A percentile compares a stretch with the other conserved stretches of the same genome.
These are phyloP conservation scores for Brachionus angularis DNA, from an alignment of 1,140 invertebrate species.

Conservation along the genomic window DNA sequence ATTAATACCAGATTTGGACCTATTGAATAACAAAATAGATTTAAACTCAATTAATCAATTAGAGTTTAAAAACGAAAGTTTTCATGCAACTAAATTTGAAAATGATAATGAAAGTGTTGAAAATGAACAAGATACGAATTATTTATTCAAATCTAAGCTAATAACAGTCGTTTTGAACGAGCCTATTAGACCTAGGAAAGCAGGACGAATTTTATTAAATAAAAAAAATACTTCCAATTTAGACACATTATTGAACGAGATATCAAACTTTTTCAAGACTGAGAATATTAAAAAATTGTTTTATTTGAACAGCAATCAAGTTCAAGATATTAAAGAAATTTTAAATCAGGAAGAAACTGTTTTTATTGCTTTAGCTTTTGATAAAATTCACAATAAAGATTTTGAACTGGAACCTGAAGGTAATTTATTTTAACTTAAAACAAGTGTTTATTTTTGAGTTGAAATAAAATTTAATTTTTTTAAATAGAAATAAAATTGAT, in stretches of 20 bases:
- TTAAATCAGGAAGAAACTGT: slow-evolving; percentile 32
- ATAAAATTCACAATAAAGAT: slow-evolving; percentile 25
- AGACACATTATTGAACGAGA: slow-evolving; percentile 16
- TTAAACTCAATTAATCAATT: slow-evolving; percentile 10
- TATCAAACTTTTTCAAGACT: slow-evolving; percentile 13
- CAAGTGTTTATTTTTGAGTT: background rate
- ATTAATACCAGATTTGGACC: slow-evolving; percentile 18
- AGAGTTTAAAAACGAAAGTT: slow-evolving; percentile 2
- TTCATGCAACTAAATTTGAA: background rate
- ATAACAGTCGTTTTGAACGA: slow-evolving; percentile 1
- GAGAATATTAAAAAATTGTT: slow-evolving; percentile 22
- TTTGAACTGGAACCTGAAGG: slow-evolving; percentile 20
- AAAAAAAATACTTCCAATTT: slow-evolving; percentile 25
- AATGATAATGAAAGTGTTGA: slow-evolving; percentile 4
- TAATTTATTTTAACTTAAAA: background rate
- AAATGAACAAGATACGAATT: background rate
- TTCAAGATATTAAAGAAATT: background rate
- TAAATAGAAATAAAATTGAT: slow-evolving; percentile 6
- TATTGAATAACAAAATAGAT: background rate
- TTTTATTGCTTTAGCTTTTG: slow-evolving; percentile 8
- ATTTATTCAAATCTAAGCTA: slow-evolving; percentile 7
- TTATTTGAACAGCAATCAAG: background rate
- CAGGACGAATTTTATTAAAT: background rate
- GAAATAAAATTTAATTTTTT: background rate
- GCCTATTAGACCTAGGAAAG: background rate